Base-by-base conservation (phyloP, 2,888 invertebrate genomes). In the Crossocerus cetratus region DNA sequence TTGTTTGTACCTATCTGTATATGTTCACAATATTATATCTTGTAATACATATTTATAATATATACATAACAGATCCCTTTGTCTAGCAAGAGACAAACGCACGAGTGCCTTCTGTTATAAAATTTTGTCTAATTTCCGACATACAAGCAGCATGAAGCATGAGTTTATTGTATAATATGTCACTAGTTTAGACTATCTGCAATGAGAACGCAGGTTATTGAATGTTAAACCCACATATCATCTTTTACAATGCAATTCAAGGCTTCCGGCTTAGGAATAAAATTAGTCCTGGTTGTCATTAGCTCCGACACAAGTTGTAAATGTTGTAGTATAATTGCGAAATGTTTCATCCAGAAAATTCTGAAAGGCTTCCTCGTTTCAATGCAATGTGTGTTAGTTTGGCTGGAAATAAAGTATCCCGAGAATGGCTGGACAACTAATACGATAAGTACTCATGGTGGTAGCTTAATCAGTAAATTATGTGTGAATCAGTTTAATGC, bases 31-130 rank as follows among this genome's bases (percentile, higher is more conserved):
- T 76, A 74, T 58, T 58, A 43, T 43, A 58, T 18, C 22, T 44
- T 21, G 74, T 74, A 70, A 70, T 76, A 76, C 74, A 76, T 74
- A 67, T 67, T 74, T 76, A 74, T 76, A 67, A 76, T 76, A 76
- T 61, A 72, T 74, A 72, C 58, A 72, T 62, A 67, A 74, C 76
- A 76, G 70, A 76, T 74, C 23, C 61, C n/a, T 58, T 74, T 74
- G 70, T 43, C 74, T 44, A 58, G 22, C 13, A 55, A 42, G 14
- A 74, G 66, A 70, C 61, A 74, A 74, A 59, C 49, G 61, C 62
- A 74, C 64, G 56, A 55, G 49, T 49, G 49, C 69, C 14, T 74
- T 69, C 66, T 69, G 74, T 76, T 70, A 74, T 56, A 76, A 74
- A 58, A 74, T 67, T 65, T 67, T 63, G 53, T 70, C 67, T 70